Conservation (phyloP, 1,140 invertebrate species). For the Drosophila pseudoananassae region DNA sequence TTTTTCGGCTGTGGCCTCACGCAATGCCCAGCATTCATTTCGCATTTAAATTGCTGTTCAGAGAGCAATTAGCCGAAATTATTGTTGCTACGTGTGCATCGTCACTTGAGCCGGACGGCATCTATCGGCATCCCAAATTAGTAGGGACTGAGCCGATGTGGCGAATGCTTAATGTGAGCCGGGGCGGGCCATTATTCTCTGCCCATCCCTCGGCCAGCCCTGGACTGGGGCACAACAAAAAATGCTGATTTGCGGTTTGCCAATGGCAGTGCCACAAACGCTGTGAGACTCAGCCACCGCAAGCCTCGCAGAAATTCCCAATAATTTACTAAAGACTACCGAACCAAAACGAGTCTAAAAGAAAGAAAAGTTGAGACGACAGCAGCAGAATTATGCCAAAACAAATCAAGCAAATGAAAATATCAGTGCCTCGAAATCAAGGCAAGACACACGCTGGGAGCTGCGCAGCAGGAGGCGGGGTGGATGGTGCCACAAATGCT, state of each 20-base stretch:
- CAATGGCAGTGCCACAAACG: slow-evolving; percentile 33
- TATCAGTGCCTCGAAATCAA: slow-evolving; percentile 79
- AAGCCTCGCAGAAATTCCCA: slow-evolving; percentile 33
- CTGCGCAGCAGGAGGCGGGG: slow-evolving; percentile 31
- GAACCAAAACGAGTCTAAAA: slow-evolving; percentile 4
- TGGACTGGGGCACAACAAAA: slow-evolving; percentile 16
- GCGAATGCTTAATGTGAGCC: slow-evolving; percentile 66
- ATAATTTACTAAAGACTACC: slow-evolving; percentile 47
- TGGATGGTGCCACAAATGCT: slow-evolving; percentile 72
- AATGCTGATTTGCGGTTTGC: slow-evolving; percentile 74
- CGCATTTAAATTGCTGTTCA: slow-evolving; percentile 80
- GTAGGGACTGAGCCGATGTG: slow-evolving; percentile 32
- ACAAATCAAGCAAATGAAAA: slow-evolving; percentile 83
- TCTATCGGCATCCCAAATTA: slow-evolving; percentile 30
- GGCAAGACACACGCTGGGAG: slow-evolving; percentile 57
- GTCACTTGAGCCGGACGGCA: slow-evolving; percentile 52
- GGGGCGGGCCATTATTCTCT: slow-evolving; percentile 59
- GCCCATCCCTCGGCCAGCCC: neutral
- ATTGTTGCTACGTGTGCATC: slow-evolving; percentile 81
- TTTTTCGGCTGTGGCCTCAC: slow-evolving; percentile 20
- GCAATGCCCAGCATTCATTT: slow-evolving; percentile 71
- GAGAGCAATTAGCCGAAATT: slow-evolving; percentile 83
- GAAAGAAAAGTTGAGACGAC: slow-evolving; percentile 32
- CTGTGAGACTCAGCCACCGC: slow-evolving; percentile 7
- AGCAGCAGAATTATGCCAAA: slow-evolving; percentile 73